Conservation (phyloP, 53 echinoderm and acorn worm genomes). For the Antedon mediterranea region DNA sequence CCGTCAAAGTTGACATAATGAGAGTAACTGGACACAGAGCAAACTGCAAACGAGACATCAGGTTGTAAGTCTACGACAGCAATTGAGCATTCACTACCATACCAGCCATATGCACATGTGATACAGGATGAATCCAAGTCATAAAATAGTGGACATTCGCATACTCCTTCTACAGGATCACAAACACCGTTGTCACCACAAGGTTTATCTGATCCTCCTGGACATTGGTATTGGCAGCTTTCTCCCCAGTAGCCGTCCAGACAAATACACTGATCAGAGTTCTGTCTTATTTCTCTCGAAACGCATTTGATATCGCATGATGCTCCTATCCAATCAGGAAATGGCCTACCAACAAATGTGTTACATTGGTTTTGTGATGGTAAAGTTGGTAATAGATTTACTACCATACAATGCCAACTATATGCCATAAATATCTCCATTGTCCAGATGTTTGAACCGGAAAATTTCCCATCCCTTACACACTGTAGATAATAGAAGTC, state of each 20-base stretch:
- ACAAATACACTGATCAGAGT: slow-evolving; percentile 32
- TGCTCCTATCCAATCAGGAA: slow-evolving; percentile 64
- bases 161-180: slow-evolving; percentile 18
- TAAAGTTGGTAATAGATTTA: slow-evolving; percentile 9
- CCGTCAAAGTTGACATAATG: slow-evolving; percentile 68
- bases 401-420: slow-evolving; percentile 40
- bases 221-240: slow-evolving; percentile 37
- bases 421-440: slow-evolving; percentile 62
- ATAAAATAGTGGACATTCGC: slow-evolving; percentile 45
- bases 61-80: slow-evolving; percentile 7
- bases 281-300: slow-evolving; percentile 27
- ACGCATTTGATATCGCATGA: slow-evolving; percentile 34
- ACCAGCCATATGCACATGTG: slow-evolving; percentile 45
- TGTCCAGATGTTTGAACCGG: slow-evolving; percentile 7
- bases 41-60: slow-evolving; percentile 23
- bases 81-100: slow-evolving; percentile 46
- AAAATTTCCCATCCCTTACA: slow-evolving; percentile 26
- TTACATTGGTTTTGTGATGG: slow-evolving; percentile 47
- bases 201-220: slow-evolving; percentile 48
- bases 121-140: slow-evolving; percentile 29
- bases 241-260: slow-evolving; percentile 53
- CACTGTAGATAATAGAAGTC: slow-evolving; percentile 51
- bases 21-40: slow-evolving; percentile 51
- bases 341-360: slow-evolving; percentile 33
- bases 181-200: slow-evolving; percentile 55